These are phyloP conservation scores for Callocephalon fimbriatum DNA, from an alignment of 2,113 vertebrate genomes.

Conservation along the genomic window DNA sequence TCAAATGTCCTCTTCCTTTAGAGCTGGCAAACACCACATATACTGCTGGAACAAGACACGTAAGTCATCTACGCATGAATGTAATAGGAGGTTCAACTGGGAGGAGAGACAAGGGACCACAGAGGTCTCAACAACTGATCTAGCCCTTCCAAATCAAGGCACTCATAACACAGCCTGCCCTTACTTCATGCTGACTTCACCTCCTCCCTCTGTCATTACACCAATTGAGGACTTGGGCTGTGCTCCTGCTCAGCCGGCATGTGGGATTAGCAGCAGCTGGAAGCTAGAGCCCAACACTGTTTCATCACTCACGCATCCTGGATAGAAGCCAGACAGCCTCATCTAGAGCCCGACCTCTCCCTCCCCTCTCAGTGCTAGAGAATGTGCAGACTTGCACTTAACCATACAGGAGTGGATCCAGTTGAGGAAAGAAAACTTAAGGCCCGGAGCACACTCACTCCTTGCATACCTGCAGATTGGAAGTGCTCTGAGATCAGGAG, in stretches of 20 bases:
- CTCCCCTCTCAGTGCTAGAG: constrained; percentile 10
- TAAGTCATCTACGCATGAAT: not conserved
- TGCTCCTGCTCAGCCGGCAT: not conserved
- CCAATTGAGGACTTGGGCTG: not conserved
- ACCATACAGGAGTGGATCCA: not conserved
- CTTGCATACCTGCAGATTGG: not conserved
- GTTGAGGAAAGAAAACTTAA: not conserved
- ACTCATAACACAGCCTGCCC: not conserved
- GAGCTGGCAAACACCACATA: not conserved
- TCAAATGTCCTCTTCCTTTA: not conserved
- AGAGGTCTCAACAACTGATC: not conserved
- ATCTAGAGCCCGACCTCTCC: constrained; percentile 22
- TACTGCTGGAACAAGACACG: not conserved
- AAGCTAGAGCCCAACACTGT: constrained; percentile 4
- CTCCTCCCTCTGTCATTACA: not conserved
- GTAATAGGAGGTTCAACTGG: not conserved
- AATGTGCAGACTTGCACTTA: constrained; percentile 55
- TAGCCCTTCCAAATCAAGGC: not conserved
- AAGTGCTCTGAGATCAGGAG: not conserved
- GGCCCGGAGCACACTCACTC: not conserved
- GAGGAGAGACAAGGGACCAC: not conserved
- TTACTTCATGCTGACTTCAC: constrained; percentile 40
- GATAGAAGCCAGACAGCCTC: constrained; percentile 23
- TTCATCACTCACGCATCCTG: constrained; percentile 51
- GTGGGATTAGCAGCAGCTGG: constrained; percentile 48